phyloP scores from a whole-genome alignment of 2,797 vertebrate genomes.

The Semotilus atromaculatus region DNA sequence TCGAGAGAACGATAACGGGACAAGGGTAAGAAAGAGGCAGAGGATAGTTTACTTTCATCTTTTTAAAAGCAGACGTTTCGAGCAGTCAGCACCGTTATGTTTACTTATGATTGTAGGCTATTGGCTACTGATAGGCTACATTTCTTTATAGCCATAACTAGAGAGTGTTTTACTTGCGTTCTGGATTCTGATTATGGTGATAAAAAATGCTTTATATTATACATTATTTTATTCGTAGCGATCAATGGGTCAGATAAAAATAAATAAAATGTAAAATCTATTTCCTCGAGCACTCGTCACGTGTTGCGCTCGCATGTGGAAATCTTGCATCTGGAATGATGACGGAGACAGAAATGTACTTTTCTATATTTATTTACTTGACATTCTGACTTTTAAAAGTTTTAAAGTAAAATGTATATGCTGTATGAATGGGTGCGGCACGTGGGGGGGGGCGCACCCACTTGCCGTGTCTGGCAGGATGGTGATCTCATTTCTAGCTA shows the following conservation, averaged over 20 bases:
- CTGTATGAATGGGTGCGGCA: slow-evolving; percentile 1
- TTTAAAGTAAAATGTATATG: neutral
- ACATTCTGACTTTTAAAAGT: neutral
- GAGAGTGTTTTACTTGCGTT: neutral
- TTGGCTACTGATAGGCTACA: neutral
- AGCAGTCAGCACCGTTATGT: neutral
- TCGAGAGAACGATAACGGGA: slow-evolving; percentile 33
- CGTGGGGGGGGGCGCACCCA: slow-evolving; percentile 42
- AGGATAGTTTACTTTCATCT: neutral
- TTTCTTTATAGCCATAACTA: neutral
- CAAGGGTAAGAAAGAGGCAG: slow-evolving; percentile 27
- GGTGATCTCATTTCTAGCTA: neutral
- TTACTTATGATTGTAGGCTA: neutral
- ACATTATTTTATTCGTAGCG: neutral
- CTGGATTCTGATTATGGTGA: neutral
- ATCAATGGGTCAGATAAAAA: neutral
- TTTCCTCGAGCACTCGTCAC: neutral
- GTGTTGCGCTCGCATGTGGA: neutral
- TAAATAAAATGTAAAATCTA: neutral
- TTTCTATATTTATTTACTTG: neutral
- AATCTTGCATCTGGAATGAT: neutral
- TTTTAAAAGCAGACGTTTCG: neutral
- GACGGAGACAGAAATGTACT: neutral
- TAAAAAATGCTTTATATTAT: neutral
- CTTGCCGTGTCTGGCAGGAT: neutral